phyloP scores from a whole-genome alignment of 2,888 invertebrate genomes.

The Drepana falcataria region DNA sequence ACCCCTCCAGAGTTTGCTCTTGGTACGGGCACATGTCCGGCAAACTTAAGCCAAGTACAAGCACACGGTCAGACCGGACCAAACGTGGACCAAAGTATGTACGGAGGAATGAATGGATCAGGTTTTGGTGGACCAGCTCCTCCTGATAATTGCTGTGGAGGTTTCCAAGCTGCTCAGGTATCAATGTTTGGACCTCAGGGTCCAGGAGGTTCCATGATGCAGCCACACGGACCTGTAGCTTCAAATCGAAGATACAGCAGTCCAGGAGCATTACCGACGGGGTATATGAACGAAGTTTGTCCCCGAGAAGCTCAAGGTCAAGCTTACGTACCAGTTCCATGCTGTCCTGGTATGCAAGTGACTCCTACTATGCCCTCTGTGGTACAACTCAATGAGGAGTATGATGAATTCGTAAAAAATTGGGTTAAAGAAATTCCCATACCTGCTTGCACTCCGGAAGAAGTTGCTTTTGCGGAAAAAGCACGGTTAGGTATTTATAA shows the following conservation, averaged over 20 bases:
- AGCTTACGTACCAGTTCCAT: not conserved
- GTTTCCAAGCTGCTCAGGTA: not conserved
- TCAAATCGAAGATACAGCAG: constrained; percentile 1
- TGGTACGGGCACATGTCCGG: not conserved
- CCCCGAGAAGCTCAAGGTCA: not conserved
- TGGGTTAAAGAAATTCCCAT: constrained; percentile 50
- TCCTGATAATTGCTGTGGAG: not conserved
- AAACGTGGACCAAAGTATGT: not conserved
- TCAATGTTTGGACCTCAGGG: not conserved
- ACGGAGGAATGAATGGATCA: not conserved
- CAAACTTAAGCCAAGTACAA: not conserved
- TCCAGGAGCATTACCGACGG: not conserved
- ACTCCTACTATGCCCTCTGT: constrained; percentile 9
- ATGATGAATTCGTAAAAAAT: constrained; percentile 34
- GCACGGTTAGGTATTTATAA: constrained; percentile 41
- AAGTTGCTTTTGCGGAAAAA: constrained; percentile 27
- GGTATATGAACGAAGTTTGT: not conserved
- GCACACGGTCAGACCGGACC: not conserved
- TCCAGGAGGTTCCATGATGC: not conserved
- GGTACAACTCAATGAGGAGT: constrained; percentile 33
- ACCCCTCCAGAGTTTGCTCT: not conserved
- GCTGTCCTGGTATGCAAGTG: not conserved
- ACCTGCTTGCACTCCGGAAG: constrained; percentile 16
- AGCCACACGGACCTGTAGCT: not conserved
- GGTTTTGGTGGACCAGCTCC: not conserved